Base-by-base conservation (phyloP, 2,797 vertebrate genomes). In the Lithobates pipiens region DNA sequence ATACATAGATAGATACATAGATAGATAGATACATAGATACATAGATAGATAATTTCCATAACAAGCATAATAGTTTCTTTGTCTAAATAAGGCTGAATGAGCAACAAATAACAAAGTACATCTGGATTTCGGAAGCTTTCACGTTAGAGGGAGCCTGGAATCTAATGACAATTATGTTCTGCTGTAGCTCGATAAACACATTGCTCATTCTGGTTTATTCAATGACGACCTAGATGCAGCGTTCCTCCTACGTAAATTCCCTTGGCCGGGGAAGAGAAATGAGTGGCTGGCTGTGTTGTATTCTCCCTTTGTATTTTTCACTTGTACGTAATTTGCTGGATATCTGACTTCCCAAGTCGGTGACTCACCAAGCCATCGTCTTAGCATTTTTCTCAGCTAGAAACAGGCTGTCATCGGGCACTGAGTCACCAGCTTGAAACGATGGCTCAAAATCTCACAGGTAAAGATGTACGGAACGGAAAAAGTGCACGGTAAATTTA, bases 191-290 rank as follows among this genome's bases (percentile, higher is more conserved):
- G 6, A 36, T 80, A 50, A 61, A 69, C 71, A 76, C 29, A 75
- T 32, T 15, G 34, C 77, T 32, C 71, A n/a, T 57, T 29, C 61
- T 75, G 21, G 25, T 63, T 76, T 57, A 81, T 76, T 81, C 65
- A 76, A n/a, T 81, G 78, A 80, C 73, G 72, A 76, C 78, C 73
- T 76, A 75, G 78, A 63, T 81, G 84, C 72, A 36, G 67, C 21
- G 61, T 73, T 46, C 57, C 73, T 71, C 78, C 84, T 76, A 79
- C 72, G 73, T 81, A 81, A 54, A 67, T 81, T 70, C 54, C 11
- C 36, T 70, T 23, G n/a, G 79, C 29, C 54, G 72, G 69, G 46
- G 44, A 25, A 68, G 27, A 16, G 21, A 63, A 77, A 86, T 76
- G 39, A 76, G 39, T 16, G 77, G 39, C 46, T 57, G 23, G 23